Conservation (phyloP, 1,140 invertebrate species). For the Drosophila eugracilis region DNA sequence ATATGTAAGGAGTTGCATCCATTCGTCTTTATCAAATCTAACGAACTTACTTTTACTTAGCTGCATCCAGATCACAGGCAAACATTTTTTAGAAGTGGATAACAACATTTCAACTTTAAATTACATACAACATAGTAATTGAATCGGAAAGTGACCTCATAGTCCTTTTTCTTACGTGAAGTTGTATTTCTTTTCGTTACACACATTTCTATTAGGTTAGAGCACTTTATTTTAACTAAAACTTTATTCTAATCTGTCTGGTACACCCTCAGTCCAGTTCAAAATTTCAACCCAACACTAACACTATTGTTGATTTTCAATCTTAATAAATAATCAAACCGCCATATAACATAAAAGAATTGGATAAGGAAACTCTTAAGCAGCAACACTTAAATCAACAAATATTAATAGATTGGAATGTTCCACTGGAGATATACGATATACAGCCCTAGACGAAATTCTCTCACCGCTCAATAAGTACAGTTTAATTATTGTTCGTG, state of each 20-base stretch:
- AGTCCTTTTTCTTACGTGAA: neutral
- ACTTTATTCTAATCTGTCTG: no score
- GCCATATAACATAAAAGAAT: conserved; percentile 2
- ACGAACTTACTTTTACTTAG: neutral
- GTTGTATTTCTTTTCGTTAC: neutral
- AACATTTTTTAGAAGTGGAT: no score
- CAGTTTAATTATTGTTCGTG: neutral
- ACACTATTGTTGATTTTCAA: no score
- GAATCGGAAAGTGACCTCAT: no score
- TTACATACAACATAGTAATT: no score
- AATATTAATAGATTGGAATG: conserved; percentile 1
- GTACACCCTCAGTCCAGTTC: no score
- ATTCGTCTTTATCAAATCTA: conserved; percentile 1
- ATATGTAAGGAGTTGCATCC: neutral
- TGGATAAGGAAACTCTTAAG: neutral
- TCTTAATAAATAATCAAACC: neutral
- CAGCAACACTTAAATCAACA: neutral
- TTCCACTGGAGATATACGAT: neutral
- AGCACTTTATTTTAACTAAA: neutral
- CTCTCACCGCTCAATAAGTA: neutral
- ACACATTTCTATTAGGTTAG: neutral
- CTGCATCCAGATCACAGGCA: no score
- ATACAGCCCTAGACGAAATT: neutral
- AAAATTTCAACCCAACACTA: no score
- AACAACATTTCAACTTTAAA: no score